Percentiles rank a stretch among this genome's conserved stretches.
phyloP scores from a whole-genome alignment of 2,113 vertebrate species.

The Lichenostomus cassidix region DNA sequence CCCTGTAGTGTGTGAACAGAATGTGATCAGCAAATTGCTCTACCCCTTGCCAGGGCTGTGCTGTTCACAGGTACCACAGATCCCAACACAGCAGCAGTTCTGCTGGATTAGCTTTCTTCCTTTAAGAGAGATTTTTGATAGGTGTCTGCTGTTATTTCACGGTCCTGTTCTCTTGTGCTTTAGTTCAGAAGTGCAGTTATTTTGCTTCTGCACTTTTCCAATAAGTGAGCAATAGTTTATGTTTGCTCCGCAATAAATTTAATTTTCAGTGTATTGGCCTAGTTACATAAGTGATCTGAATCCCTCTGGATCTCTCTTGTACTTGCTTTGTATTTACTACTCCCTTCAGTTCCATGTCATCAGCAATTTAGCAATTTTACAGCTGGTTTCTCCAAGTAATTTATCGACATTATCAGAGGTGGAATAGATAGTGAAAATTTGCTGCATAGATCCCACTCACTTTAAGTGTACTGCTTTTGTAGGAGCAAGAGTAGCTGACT shows the following conservation, averaged over 20 bases:
- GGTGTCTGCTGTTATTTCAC: neutral
- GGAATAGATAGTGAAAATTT: constrained; percentile 40
- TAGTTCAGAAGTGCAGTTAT: neutral
- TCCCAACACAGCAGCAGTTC: rapidly evolving
- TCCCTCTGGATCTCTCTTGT: constrained; percentile 47
- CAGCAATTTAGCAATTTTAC: constrained; percentile 58
- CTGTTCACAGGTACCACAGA: rapidly evolving
- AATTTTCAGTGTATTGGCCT: constrained; percentile 48
- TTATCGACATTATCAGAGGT: constrained; percentile 54
- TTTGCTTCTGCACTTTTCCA: constrained; percentile 9
- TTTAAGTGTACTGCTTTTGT: neutral
- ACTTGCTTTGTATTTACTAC: constrained; percentile 70
- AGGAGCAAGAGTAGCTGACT: neutral
- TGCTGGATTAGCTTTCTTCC: neutral
- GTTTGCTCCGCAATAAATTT: neutral
- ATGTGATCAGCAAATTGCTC: neutral
- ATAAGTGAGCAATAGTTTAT: constrained; percentile 33
- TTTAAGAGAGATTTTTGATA: neutral
- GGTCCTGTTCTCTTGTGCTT: neutral
- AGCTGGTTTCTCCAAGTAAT: constrained; percentile 53
- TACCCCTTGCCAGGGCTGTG: neutral
- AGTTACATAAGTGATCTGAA: constrained; percentile 65
- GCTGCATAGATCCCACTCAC: constrained; percentile 25
- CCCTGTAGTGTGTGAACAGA: rapidly evolving
- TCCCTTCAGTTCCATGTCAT: constrained; percentile 58